Percentiles rank a stretch among this genome's conserved stretches.
Evolutionary conservation across 2,113 vertebrate genomes (phyloP).

Genomic region (Archocentrus centrarchus): DNA sequence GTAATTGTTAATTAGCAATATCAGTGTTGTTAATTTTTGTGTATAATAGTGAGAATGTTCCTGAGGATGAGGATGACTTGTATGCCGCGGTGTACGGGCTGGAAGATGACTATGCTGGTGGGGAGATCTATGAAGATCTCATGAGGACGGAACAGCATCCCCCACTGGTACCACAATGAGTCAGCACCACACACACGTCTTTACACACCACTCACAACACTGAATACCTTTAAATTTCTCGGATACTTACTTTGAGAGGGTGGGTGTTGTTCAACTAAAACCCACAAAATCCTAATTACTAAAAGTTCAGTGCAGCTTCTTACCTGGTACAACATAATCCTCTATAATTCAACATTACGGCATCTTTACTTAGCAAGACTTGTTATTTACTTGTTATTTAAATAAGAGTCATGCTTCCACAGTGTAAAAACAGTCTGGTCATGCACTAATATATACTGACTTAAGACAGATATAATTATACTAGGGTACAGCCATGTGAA

Average conservation of each 20-base stretch:
- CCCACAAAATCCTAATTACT: not conserved
- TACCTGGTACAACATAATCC: not conserved
- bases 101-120: conserved; percentile 83
- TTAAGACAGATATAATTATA: not conserved
- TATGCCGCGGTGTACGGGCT: conserved; percentile 89
- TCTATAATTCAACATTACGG: not conserved
- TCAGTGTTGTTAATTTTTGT: not conserved
- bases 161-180: conserved; percentile 78
- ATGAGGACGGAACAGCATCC: conserved; percentile 89
- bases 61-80: conserved; percentile 86
- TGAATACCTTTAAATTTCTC: not conserved
- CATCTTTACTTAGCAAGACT: not conserved
- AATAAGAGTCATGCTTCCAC: not conserved
- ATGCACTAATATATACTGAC: not conserved
- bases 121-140: conserved; percentile 93
- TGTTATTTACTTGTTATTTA: not conserved
- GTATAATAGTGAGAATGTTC: conserved; percentile 82
- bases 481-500: not conserved
- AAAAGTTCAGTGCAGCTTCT: not conserved
- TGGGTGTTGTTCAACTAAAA: not conserved
- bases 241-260: not conserved
- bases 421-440: not conserved
- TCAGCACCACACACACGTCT: not conserved
- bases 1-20: not conserved
- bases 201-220: not conserved